Evolutionary conservation across 2,797 vertebrate genomes (phyloP), one percentile per base, ranked within the genome.

Genomic region (Rhyacichthys aspro): DNA sequence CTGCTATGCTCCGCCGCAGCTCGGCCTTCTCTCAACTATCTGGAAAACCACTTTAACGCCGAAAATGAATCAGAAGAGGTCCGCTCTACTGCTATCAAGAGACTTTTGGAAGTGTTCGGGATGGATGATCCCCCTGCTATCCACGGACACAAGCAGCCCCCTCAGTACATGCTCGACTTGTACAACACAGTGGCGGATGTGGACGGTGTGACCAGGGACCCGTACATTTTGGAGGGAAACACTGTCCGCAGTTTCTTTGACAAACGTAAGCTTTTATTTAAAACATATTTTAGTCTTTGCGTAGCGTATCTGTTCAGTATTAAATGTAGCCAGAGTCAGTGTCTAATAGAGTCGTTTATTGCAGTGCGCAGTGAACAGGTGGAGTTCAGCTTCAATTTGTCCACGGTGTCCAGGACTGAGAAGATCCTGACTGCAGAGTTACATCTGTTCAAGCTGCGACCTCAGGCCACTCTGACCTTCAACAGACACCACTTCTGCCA

Each of bases 131-230:
- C 93, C 0, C 96, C 95, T 0, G 72, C 87, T 0, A 17, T 79
- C 5, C 93, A 92, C 0, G 85, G 84, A 18, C 76, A 88, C 84
- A 94, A 93, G 72, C 90, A 94, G 77, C 92, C 96, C 0, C 96
- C 95, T 0, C 95, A 97, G 89, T 97, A 96, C 85, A 97, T 96
- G 96, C 88, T 97, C 9, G 95, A 97, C 52, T 79, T 97, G 11
- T 97, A 95, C 86, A 95, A 95, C 86, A 93, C 93, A 0, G 93
- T 96, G 0, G 95, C 96, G 1, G 94, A 94, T 0, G 94, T 93
- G 1, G 91, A 96, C 2, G 95, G 95, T 0, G 92, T 96, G 58
- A 96, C 95, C 75, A 96, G 93, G 66, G 93, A 96, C 58, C 94
- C 95, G 0, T 83, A 92, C 43, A 70, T 95, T 4, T 85, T 96